These are phyloP conservation scores for Noctua fimbriata DNA, from an alignment of 2,888 invertebrate species.

Conservation along the genomic window DNA sequence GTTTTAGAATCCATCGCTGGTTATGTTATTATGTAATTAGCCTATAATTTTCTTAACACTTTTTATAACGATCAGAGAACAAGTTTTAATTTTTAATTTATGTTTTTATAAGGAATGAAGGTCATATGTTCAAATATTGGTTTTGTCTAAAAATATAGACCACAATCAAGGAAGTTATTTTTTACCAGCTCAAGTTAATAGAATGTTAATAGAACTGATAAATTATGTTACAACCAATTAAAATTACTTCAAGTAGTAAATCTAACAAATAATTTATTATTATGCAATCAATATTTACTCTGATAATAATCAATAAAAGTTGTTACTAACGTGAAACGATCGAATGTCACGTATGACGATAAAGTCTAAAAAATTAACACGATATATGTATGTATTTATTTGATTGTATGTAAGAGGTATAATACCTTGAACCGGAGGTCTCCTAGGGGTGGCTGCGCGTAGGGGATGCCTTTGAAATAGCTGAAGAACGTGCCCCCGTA, in stretches of 20 bases:
- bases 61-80: background rate
- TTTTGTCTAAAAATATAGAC: background rate
- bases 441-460: constrained; percentile 86
- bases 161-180: background rate
- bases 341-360: background rate
- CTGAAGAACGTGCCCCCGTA: constrained; percentile 71
- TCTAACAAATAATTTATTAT: background rate
- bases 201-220: background rate
- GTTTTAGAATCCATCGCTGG: background rate
- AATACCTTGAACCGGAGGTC: constrained; percentile 86
- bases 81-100: background rate
- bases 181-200: background rate
- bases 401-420: background rate
- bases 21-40: background rate
- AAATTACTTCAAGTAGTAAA: background rate
- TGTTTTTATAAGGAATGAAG: background rate
- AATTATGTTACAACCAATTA: background rate
- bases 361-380: too few relatives aligned
- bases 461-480: constrained; percentile 85
- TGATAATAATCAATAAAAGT: background rate
- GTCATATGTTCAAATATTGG: background rate
- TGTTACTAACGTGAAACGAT: background rate
- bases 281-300: background rate
- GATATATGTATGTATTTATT: background rate
- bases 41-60: background rate